Evolutionary conservation across 2,888 invertebrate species (phyloP), one percentile per base, ranked within the genome.

Genomic region (Panzeria rudis): DNA sequence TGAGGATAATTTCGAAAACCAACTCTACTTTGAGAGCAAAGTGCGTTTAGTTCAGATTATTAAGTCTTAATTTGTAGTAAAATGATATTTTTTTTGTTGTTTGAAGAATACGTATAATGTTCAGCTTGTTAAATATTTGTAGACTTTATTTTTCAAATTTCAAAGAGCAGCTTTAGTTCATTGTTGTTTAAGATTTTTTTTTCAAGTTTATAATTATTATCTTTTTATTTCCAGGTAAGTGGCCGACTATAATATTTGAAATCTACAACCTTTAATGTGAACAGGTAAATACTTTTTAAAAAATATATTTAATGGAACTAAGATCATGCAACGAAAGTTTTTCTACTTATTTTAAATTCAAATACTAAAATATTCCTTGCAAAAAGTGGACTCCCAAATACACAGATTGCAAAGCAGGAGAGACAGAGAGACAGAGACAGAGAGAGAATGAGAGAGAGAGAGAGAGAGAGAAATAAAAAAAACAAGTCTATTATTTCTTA

Each of bases 1-100:
- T 32, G 47, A 23, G 23, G 25, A 62, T 52, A n/a, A 20, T 47
- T 69, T 25, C 47, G 75, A 62, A 82, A 76, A 50, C 25, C 61
- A 76, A 56, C 35, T 54, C 54, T 11, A 17, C 29, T 71, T 38
- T 47, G 15, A 50, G 82, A 62, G 54, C 56, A 76, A 69, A 75
- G 76, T 82, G 82, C 75, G 76, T 82, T 71, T 20, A 17, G 9
- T 62, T 68, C 2, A 66, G 29, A 35, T 47, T 76, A 71, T 82
- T 54, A 82, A 76, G 71, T 71, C 76, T 82, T 76, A 38, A 76
- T 82, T 64, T 82, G 64, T 38, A 35, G 76, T 76, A 76, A 76
- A 64, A 38, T 71, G 69, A 78, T 78, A 38, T 68, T 56, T 8
- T 56, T 71, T 0, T 59, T 38, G 9, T 50, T 50, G 15, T 23